Evolutionary conservation across 1,140 invertebrate genomes (phyloP).

Genomic region (Tetramorium alpestre): DNA sequence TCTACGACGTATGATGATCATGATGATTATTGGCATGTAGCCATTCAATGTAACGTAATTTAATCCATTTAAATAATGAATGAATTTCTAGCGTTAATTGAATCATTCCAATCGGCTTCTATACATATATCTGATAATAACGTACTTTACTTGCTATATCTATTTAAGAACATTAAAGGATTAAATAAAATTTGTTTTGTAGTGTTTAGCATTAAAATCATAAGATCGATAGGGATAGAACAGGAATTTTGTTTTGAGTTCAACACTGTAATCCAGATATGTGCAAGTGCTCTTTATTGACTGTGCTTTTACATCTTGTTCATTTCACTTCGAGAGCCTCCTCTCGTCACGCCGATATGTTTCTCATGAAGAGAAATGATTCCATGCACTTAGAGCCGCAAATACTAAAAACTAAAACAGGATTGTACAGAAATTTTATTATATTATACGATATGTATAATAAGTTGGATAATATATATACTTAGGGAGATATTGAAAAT

Average conservation of each 20-base stretch:
- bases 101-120: background rate
- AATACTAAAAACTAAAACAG: conserved; percentile 21
- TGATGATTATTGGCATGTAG: background rate
- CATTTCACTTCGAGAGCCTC: conserved; percentile 22
- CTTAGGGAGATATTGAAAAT: background rate
- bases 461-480: conserved; percentile 1
- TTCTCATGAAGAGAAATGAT: conserved; percentile 34
- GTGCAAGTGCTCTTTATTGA: conserved; percentile 58
- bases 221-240: background rate
- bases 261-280: background rate
- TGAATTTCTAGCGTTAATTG: background rate
- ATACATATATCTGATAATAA: too few relatives aligned
- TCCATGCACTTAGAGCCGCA: conserved; percentile 5
- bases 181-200: too few relatives aligned
- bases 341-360: conserved; percentile 46
- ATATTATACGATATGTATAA: conserved; percentile 28
- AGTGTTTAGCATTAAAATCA: background rate
- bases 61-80: conserved; percentile 11
- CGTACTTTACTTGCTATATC: too few relatives aligned
- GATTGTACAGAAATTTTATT: conserved; percentile 3
- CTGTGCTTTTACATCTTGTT: conserved; percentile 59
- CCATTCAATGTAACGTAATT: conserved; percentile 15
- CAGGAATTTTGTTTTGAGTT: conserved; percentile 16
- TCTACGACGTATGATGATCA: background rate
- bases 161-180: too few relatives aligned